Evolutionary conservation across 2,797 vertebrate genomes (phyloP), one percentile per base, ranked within the genome.

Genomic region (Staurois parvus): DNA sequence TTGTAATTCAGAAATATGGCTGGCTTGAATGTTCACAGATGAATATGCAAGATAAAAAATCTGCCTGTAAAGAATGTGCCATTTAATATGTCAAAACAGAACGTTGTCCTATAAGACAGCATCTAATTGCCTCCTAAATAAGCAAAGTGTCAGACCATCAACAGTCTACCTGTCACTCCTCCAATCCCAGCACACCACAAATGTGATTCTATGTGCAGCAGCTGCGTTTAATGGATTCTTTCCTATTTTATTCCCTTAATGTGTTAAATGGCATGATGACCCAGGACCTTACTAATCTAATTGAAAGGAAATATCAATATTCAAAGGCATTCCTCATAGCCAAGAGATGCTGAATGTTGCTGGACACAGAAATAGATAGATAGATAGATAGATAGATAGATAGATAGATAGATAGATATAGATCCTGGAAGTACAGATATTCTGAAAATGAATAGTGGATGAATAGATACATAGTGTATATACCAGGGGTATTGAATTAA

Each of bases 81-180:
- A 76, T 77, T 88, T 84, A 59, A 82, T 32, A 19, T 74, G 67
- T 83, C 28, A 84, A 88, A 89, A 32, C 15, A 87, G 13, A 52
- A 77, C 67, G 85, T 86, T 87, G 67, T 83, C 70, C 67, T 86
- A 87, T 59, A 64, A 84, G n/a, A 87, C 72, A 87, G 37, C 82
- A 72, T 85, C 75, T 84, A 90, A 88, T 45, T 75, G n/a, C 85
- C 88, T 89, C 42, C 85, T 88, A 81, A 89, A 86, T 85, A 88
- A 87, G 24, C 13, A 68, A 11, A 79, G 48, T 78, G 79, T 64
- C 80, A 87, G 66, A 62, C 48, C 87, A 86, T 67, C 72, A 88
- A 80, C 64, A 40, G 88, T 42, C 15, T 24, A 72, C 15, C 72
- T 85, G 67, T 42, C 84, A 84, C 26, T 15, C 17, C 30, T 45